Base-by-base conservation (phyloP, 2,888 invertebrate genomes). In the Crocallis elinguaria region DNA sequence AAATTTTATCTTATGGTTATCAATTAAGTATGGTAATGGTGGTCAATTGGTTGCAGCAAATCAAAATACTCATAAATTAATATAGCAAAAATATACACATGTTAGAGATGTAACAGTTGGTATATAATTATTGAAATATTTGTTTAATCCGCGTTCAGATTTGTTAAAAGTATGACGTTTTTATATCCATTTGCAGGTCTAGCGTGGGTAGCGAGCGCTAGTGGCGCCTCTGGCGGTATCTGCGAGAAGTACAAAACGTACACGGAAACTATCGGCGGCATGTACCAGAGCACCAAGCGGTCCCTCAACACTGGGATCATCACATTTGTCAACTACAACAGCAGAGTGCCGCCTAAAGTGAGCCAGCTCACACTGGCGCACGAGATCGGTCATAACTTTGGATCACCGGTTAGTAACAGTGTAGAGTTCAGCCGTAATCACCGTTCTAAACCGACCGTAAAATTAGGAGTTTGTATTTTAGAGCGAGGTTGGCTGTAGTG, bases 351-450 rank as follows among this genome's bases (percentile, higher is more conserved):
- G 49, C 98, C 98, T 0, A 98, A 98, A 88, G 99, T 99, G 16
- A 99, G 99, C 25, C 98, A 99, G 82, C 90, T 99, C 57, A 99
- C 99, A 0, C 92, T 99, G 64, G 99, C 99, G 0, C 99, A 99
- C 84, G 99, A 99, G 89, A 97, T 97, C 67, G 99, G 99, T 2
- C 99, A 99, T 82, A 99, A 99, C 88, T 99, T 99, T 86, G 99
- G 99, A 52, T 98, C 98, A 54, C 98, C 98, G 80, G 98, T 98
- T 87, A 93, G 94, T 35, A 1, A 7, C 9, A 39, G n/a, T 3
- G 16, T 9, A 29, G 11, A n/a, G 2, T 23, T 43, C 33, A 6
- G 3, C 19, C n/a, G n/a, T n/a, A n/a, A n/a, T n/a, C n/a, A n/a
- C n/a, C n/a, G n/a, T n/a, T n/a, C n/a, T n/a, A n/a, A n/a, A n/a